Evolutionary conservation across 1,140 invertebrate genomes (phyloP).

Genomic region (Camponotus pennsylvanicus): DNA sequence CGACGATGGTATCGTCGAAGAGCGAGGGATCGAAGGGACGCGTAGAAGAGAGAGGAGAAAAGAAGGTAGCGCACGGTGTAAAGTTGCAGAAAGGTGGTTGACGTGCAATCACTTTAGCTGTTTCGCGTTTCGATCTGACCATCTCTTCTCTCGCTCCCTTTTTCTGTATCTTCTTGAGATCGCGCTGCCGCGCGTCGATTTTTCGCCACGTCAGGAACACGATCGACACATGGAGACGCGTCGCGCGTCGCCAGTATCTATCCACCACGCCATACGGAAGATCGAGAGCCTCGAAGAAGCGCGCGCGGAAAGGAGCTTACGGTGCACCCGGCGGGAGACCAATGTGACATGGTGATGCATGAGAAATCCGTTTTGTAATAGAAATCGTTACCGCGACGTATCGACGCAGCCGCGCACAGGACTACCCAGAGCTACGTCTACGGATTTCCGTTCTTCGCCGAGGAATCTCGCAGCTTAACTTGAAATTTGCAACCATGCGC

Average conservation of each 20-base stretch:
- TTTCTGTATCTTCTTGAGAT: slow-evolving; percentile 29
- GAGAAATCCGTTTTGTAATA: slow-evolving; percentile 69
- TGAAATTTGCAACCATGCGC: slow-evolving; percentile 39
- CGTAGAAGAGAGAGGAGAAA: background rate
- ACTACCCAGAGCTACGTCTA: slow-evolving; percentile 34
- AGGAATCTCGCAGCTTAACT: slow-evolving; percentile 45
- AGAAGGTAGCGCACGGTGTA: background rate
- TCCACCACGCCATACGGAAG: slow-evolving; percentile 16
- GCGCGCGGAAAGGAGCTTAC: slow-evolving; percentile 62
- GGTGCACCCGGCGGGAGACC: slow-evolving; percentile 33
- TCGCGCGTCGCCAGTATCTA: slow-evolving; percentile 13
- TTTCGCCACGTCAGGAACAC: background rate
- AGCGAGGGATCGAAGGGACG: slow-evolving; percentile 1
- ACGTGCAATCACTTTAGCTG: slow-evolving; percentile 44
- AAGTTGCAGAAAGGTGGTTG: slow-evolving; percentile 23
- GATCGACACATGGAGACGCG: background rate
- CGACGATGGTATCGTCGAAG: slow-evolving; percentile 43
- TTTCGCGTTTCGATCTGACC: slow-evolving; percentile 48
- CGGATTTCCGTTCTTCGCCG: slow-evolving; percentile 49
- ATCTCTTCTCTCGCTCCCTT: background rate
- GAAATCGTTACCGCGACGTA: slow-evolving; percentile 65
- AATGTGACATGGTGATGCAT: slow-evolving; percentile 67
- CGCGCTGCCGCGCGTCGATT: slow-evolving; percentile 30
- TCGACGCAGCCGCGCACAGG: slow-evolving; percentile 52
- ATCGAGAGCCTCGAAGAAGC: slow-evolving; percentile 35